A percentile compares a stretch with the other conserved stretches of the same genome.
Evolutionary conservation across 1,140 invertebrate species (phyloP).

Genomic region (Pteromalus puparum): DNA sequence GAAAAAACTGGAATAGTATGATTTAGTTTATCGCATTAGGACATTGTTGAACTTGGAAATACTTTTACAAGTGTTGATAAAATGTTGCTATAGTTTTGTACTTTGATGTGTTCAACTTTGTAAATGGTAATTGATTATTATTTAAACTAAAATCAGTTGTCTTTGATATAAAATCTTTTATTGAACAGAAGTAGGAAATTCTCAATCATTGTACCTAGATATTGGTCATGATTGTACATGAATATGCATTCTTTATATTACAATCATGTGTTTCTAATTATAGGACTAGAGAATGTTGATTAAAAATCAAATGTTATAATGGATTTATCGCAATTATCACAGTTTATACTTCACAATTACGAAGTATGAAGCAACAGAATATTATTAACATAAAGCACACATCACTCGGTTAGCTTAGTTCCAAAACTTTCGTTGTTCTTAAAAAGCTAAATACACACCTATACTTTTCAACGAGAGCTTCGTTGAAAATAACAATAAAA

Average conservation of each 20-base stretch:
- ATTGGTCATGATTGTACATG: no score
- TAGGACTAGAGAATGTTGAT: neutral
- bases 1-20: neutral
- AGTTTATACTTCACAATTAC: conserved; percentile 4
- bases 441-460: no score
- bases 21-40: neutral
- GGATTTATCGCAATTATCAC: conserved; percentile 5
- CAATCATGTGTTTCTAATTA: no score
- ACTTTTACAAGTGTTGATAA: neutral
- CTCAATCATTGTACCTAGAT: no score
- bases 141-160: no score
- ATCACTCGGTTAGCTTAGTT: no score
- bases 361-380: neutral
- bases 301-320: neutral
- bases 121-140: neutral
- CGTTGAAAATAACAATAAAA: no score
- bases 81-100: neutral
- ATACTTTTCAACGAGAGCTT: no score
- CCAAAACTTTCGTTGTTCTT: no score
- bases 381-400: no score
- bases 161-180: neutral
- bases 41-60: neutral
- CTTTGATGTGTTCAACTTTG: neutral
- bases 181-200: neutral
- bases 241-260: neutral